These are phyloP conservation scores for Cheilosia pagana DNA, from an alignment of 2,888 invertebrate genomes.

Conservation along the genomic window DNA sequence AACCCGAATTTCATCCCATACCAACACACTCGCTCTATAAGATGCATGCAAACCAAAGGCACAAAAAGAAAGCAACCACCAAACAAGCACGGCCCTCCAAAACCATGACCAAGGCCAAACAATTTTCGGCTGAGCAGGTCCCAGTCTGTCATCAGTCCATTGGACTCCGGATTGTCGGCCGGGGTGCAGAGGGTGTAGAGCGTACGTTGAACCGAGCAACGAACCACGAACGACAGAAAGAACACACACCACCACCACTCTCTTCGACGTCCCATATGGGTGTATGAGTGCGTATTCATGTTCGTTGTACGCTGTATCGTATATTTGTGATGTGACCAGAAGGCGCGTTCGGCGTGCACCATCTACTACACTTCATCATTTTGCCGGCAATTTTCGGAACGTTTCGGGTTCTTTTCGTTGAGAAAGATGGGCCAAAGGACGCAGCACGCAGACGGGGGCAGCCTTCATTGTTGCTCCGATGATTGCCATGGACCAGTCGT, in stretches of 20 bases:
- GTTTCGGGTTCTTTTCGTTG: slow-evolving; percentile 25
- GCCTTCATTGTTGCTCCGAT: slow-evolving; percentile 40
- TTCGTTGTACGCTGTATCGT: not conserved
- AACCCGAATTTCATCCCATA: slow-evolving; percentile 60
- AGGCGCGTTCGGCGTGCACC: slow-evolving; percentile 45
- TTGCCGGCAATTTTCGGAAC: slow-evolving; percentile 61
- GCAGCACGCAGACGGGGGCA: slow-evolving; percentile 1
- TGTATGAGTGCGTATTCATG: slow-evolving; percentile 53
- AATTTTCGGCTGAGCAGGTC: slow-evolving; percentile 78
- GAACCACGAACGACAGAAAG: slow-evolving; percentile 44
- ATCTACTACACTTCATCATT: slow-evolving; percentile 56
- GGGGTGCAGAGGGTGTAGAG: slow-evolving; percentile 32
- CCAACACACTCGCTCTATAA: slow-evolving; percentile 17
- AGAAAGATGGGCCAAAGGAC: not conserved
- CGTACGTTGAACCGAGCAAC: slow-evolving; percentile 66
- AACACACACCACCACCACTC: slow-evolving; percentile 27
- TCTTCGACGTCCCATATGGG: not conserved
- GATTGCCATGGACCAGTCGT: slow-evolving; percentile 56
- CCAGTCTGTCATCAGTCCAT: slow-evolving; percentile 48
- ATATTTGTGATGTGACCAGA: slow-evolving; percentile 54
- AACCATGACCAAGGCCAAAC: slow-evolving; percentile 79
- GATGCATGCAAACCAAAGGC: slow-evolving; percentile 11
- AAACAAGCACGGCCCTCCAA: slow-evolving; percentile 59
- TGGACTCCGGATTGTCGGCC: not conserved
- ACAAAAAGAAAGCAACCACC: slow-evolving; percentile 28